Base-by-base conservation (phyloP, 2,888 invertebrate genomes). In the Phlogophora meticulosa region DNA sequence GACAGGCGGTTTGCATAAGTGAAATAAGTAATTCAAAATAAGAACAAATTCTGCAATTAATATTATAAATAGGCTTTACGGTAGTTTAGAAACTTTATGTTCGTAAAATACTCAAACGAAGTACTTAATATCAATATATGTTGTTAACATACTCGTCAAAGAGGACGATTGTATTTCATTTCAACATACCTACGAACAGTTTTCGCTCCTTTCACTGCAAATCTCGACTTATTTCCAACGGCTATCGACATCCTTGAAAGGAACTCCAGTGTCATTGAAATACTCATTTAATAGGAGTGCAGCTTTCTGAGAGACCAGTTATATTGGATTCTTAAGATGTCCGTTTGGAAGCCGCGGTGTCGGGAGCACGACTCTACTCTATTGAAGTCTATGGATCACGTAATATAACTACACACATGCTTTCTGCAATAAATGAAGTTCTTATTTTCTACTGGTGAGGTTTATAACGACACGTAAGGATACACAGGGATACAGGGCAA, bases 181-280 rank as follows among this genome's bases (percentile, higher is more conserved):
- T 2, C 2, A 7, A 42, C 10, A 36, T n/a, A 48, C 13, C n/a
- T 36, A 15, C 34, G 40, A 61, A 40, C 40, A 20, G 15, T 52
- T 57, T 51, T 24, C 52, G 15, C 48, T 34, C 58, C 28, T 36
- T 61, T 66, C 48, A 57, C 53, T 36, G 43, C 36, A 45, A 63
- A 52, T 62, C 57, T 60, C 55, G 49, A 36, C 45, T 48, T 62
- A 61, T 57, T 63, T 51, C 22, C 49, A 64, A 40, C 28, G 7
- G 32, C 58, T 61, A 62, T 64, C 32, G 36, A 61, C 40, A 36
- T 64, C 46, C 58, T 64, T 64, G 28, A 73, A 66, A 61, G 9
- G 57, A 58, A 62, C 62, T 80, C 36, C 24, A 70, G 78, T 70
- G 43, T 59, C 64, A 63, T 78, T 74, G 79, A 78, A 74, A 78